These are phyloP conservation scores for Catalaphyllia jardinei DNA, from an alignment of 64 coral and sea anemone species.

Conservation along the genomic window DNA sequence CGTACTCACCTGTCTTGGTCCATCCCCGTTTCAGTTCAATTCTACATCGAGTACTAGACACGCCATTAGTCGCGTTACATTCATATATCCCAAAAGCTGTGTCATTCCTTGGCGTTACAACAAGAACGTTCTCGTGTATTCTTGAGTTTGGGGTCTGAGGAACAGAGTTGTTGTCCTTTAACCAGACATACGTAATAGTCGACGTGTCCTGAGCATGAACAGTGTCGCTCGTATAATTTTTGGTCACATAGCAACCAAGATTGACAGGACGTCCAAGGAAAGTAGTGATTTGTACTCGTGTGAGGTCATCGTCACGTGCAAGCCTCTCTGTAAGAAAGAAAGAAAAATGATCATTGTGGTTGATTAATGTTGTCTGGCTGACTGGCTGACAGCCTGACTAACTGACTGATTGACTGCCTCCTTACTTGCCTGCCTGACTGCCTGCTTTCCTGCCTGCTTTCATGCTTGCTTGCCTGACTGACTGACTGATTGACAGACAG, in stretches of 20 bases:
- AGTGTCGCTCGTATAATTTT: neutral
- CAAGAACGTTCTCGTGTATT: constrained; percentile 16
- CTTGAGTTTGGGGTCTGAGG: neutral
- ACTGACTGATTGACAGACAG: too few species aligned
- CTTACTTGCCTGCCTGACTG: neutral
- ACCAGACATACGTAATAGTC: constrained; percentile 15
- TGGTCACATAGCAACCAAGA: constrained; percentile 50
- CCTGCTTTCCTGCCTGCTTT: too few species aligned
- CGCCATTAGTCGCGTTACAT: constrained; percentile 39
- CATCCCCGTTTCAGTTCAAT: constrained; percentile 10
- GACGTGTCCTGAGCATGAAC: too few species aligned
- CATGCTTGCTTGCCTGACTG: too few species aligned
- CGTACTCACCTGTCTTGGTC: neutral
- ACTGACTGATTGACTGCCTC: neutral
- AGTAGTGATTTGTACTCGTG: constrained; percentile 1
- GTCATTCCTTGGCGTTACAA: neutral
- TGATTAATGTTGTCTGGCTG: neutral
- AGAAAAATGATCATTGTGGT: neutral
- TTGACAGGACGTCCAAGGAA: neutral
- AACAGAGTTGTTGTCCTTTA: neutral
- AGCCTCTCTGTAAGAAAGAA: constrained; percentile 4
- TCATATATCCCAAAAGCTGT: constrained; percentile 34
- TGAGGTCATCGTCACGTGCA: neutral
- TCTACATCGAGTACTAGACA: constrained; percentile 12
- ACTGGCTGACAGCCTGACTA: neutral